A percentile compares a stretch with the other conserved stretches of the same genome.
Conservation (phyloP, 2,113 vertebrate species). For the Gavia stellata region DNA sequence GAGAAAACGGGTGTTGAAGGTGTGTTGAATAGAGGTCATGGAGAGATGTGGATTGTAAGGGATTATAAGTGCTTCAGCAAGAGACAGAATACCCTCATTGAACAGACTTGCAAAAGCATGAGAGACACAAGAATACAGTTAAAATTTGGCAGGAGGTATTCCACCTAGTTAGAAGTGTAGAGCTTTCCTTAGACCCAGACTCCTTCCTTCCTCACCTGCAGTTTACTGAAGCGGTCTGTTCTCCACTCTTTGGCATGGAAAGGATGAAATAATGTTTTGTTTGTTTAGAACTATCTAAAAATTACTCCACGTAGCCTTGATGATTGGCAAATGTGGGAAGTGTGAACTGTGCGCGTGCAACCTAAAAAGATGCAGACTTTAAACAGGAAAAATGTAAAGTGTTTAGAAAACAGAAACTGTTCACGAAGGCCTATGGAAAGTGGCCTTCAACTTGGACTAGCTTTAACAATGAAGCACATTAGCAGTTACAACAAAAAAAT, state of each 20-base stretch:
- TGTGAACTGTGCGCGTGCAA: background rate
- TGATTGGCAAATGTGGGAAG: slow-evolving; percentile 63
- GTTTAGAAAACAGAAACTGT: slow-evolving; percentile 49
- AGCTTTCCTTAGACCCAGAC: background rate
- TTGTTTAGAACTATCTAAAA: slow-evolving; percentile 57
- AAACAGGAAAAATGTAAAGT: background rate
- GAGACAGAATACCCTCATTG: background rate
- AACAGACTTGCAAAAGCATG: background rate
- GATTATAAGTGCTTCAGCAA: background rate
- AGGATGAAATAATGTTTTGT: slow-evolving; percentile 24
- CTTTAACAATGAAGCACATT: background rate
- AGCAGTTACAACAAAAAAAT: background rate
- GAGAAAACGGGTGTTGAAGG: background rate
- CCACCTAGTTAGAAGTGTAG: background rate
- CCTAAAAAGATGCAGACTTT: slow-evolving; percentile 43
- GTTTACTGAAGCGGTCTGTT: background rate
- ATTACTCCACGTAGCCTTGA: slow-evolving; percentile 38
- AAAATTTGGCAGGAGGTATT: background rate
- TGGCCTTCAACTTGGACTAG: background rate
- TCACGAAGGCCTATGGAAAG: background rate
- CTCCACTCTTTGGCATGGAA: background rate
- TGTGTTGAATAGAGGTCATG: background rate
- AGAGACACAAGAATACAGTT: background rate
- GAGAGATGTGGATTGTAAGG: background rate
- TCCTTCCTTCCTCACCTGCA: background rate